A percentile compares a stretch with the other conserved stretches of the same genome.
Evolutionary conservation across 2,888 invertebrate species (phyloP).

Genomic region (Eupithecia exiguata): DNA sequence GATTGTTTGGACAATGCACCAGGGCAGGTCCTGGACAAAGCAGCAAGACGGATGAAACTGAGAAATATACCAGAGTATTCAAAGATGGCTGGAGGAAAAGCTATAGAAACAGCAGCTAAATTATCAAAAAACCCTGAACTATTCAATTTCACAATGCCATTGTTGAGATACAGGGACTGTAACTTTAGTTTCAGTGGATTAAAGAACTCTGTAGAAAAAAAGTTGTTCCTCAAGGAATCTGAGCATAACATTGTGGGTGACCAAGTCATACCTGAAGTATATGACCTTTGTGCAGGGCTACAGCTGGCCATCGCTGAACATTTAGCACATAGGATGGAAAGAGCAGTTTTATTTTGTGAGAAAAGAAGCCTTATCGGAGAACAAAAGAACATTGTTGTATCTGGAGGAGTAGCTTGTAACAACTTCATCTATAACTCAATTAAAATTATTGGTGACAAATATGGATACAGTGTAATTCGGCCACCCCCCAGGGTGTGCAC

Average conservation of each 20-base stretch:
- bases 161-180: conserved; percentile 88
- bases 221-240: conserved; percentile 84
- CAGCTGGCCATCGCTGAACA: conserved; percentile 90
- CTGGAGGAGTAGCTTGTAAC: conserved; percentile 99
- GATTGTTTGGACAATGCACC: conserved; percentile 93
- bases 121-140: conserved; percentile 85
- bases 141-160: conserved; percentile 87
- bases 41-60: conserved; percentile 92
- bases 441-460: conserved; percentile 85
- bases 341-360: conserved; percentile 90
- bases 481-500: conserved; percentile 95
- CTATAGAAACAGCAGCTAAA: conserved; percentile 92
- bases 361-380: conserved; percentile 83
- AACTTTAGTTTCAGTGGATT: conserved; percentile 96
- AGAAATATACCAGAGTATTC: conserved; percentile 89
- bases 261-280: conserved; percentile 88
- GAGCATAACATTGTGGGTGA: conserved; percentile 85
- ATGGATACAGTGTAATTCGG: conserved; percentile 86
- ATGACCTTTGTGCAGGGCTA: conserved; percentile 94
- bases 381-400: conserved; percentile 88
- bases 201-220: conserved; percentile 84
- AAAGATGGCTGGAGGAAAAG: conserved; percentile 91
- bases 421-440: conserved; percentile 90
- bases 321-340: conserved; percentile 90
- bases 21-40: conserved; percentile 97